Evolutionary conservation across 2,888 invertebrate genomes (phyloP), one percentile per base, ranked within the genome.

Genomic region (Eudemis profundana): DNA sequence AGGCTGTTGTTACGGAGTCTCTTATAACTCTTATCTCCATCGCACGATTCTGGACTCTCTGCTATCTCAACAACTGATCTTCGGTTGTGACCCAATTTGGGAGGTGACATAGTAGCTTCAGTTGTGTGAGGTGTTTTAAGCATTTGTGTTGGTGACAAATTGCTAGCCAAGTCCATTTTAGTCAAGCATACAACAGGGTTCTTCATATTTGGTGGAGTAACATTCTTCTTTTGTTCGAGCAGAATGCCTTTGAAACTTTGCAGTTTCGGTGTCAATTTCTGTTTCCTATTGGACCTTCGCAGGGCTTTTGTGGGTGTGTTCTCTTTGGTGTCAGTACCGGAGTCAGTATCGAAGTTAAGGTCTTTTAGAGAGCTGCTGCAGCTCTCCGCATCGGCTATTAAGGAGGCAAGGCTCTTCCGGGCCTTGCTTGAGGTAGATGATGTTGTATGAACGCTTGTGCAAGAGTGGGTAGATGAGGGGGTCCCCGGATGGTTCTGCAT

Each of bases 311-410:
- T 83, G 0, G 92, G 92, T 0, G 90, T 92, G 69, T 92, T 93
- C 68, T 92, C 92, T 80, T 92, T 92, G 0, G 90, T 86, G 62
- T 92, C 92, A 0, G 86, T 81, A 1, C 88, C 86, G 1, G 92
- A 91, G 68, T 92, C 92, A 0, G 91, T 82, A 68, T 92, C 89
- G 62, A 93, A 92, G 70, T 89, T 93, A 0, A 92, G 79, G 70
- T 92, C 92, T 85, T 92, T 91, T 7, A 93, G 70, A 3, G 92
- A 92, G 72, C 92, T 92, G 75, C 92, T 92, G 73, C 92, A 92
- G 73, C 92, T 92, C 69, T 93, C 93, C 1, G 92, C 87, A 70
- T 92, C 92, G 14, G 91, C 92, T 17, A 90, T 91, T 51, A 92
- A 84, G 69, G 84, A 88, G 51, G 90, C 90, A 3, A 92, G 78